Percentiles rank a stretch among this genome's conserved stretches.
These are phyloP conservation scores for Furnarius figulus DNA, from an alignment of 2,113 vertebrate genomes.

Conservation along the genomic window DNA sequence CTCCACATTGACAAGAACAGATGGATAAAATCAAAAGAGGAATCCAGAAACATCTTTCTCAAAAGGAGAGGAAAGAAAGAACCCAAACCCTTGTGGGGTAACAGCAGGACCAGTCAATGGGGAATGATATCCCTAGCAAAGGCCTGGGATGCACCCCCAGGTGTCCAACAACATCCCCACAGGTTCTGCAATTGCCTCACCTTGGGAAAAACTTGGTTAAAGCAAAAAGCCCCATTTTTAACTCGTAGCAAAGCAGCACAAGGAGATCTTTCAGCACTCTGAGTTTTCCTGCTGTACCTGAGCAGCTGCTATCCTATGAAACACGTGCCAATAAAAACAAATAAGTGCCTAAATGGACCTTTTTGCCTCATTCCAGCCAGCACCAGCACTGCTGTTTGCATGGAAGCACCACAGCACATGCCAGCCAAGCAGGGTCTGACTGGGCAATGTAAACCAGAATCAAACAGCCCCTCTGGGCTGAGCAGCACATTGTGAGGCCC, in stretches of 20 bases:
- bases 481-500: fast-evolving
- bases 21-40: constrained; percentile 21
- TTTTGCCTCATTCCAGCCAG: neutral
- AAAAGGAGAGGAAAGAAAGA: neutral
- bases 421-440: neutral
- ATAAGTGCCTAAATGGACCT: neutral
- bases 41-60: neutral
- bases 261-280: neutral
- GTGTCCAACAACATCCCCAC: neutral
- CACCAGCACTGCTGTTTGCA: neutral
- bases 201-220: neutral
- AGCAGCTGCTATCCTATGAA: neutral
- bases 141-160: fast-evolving
- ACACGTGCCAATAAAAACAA: fast-evolving
- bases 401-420: neutral
- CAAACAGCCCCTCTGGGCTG: neutral
- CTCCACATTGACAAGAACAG: neutral
- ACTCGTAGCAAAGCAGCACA: neutral
- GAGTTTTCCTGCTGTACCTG: neutral
- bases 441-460: neutral
- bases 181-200: neutral
- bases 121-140: neutral
- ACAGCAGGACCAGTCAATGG: neutral
- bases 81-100: neutral
- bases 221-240: neutral